phyloP scores from a whole-genome alignment of 2,113 vertebrate genomes.

The Chiloscyllium plagiosum region DNA sequence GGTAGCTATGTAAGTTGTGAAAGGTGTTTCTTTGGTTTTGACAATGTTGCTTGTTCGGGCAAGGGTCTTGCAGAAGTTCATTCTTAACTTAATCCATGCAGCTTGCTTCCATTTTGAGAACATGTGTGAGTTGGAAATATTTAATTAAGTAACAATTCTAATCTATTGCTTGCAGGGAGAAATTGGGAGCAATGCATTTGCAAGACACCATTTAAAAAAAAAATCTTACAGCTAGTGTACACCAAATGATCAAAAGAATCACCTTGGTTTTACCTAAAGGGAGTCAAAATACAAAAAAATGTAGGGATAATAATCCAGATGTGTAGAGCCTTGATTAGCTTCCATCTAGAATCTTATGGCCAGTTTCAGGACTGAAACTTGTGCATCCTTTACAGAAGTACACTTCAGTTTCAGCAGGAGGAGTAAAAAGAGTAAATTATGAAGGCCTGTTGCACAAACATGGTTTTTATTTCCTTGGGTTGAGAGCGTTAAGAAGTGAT shows the following conservation, averaged over 20 bases:
- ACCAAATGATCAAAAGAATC: not conserved
- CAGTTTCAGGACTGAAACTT: not conserved
- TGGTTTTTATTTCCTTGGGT: not conserved
- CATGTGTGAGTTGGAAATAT: not conserved
- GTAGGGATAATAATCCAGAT: not conserved
- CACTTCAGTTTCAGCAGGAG: not conserved
- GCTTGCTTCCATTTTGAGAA: not conserved
- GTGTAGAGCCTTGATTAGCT: not conserved
- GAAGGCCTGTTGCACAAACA: not conserved
- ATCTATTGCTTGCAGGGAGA: not conserved
- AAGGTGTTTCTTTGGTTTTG: not conserved
- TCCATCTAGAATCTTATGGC: not conserved
- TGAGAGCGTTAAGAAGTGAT: not conserved
- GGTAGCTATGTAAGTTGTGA: too few species aligned
- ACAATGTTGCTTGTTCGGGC: not conserved
- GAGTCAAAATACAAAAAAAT: not conserved
- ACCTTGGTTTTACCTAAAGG: not conserved
- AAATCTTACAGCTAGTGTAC: not conserved
- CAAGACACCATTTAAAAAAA: not conserved
- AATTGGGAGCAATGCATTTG: not conserved
- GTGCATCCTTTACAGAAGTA: not conserved
- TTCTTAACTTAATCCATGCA: too few species aligned
- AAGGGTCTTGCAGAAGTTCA: not conserved
- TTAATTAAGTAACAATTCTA: not conserved
- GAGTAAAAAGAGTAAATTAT: not conserved